Evolutionary conservation across 2,888 invertebrate species (phyloP), one percentile per base, ranked within the genome.

Genomic region (Archaeoteleia sp.): DNA sequence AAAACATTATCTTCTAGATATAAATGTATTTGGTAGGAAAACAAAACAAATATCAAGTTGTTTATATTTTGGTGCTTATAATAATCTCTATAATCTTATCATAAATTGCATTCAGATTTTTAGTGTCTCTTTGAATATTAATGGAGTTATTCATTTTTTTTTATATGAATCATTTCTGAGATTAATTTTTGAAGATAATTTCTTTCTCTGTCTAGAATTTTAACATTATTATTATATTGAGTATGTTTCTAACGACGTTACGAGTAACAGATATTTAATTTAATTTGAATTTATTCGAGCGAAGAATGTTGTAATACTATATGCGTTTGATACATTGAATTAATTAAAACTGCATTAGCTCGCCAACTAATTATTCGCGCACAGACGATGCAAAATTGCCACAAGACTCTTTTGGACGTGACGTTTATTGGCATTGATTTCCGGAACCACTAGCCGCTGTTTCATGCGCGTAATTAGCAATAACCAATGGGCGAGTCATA

Each of bases 381-480:
- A 45, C 49, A 51, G 23, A 39, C 40, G 46, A 65, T 48, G 37
- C 40, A 45, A 55, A 61, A 57, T 61, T 63, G 57, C 49, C 42
- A 35, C 54, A 51, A 43, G 51, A 65, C 46, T 65, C 65, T 68
- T 63, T 60, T 48, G 54, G 49, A 45, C 60, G 60, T 68, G 68
- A 68, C 63, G 57, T 65, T 65, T 65, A 65, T 65, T 65, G 40
- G 45, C 57, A 51, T 65, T 57, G 57, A 65, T 65, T 65, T 49
- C 42, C 60, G 15, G 40, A 45, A 63, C 40, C 45, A 39, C 35
- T 23, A 45, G 37, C 54, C 37, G 40, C 48, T 46, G 61, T 40
- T 57, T 27, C 67, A 57, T 53, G 55, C 29, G 25, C 39, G 61
- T 60, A 69, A 69, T 69, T 55, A 68, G 60, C 51, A 45, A 63